Base-by-base conservation (phyloP, 2,113 vertebrate species). In the Pantherophis guttatus region DNA sequence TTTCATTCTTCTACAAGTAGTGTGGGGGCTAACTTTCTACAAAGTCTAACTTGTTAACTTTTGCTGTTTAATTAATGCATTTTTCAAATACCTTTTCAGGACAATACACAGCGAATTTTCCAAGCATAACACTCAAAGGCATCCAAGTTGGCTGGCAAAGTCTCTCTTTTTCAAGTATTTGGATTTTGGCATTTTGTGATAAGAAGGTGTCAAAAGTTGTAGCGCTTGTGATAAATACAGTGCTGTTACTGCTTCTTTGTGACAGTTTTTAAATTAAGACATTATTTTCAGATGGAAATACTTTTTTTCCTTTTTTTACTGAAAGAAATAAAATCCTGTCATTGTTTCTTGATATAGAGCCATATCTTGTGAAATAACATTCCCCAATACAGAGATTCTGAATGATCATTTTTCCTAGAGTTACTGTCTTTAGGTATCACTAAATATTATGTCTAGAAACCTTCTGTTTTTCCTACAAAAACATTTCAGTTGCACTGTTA, bases 401-500 rank as follows among this genome's bases (percentile, higher is more conserved):
- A 48, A 15, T 44, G 17, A 91, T 48, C 52, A 86, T 53, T 33
- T 23, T 91, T 55, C 62, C 5, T 52, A 10, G 87, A 85, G 24
- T 65, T 89, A 55, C 11, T 39, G 55, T 65, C 59, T 52, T 24
- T 57, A 39, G 65, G 58, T 87, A 29, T 90, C 86, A 3, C 44
- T 62, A 53, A 54, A 9, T 88, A 54, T 53, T n/a, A n/a, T 19
- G 15, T 81, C 50, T 62, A 54, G 23, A 52, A 50, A 9, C 15
- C 17, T 29, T n/a, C 33, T 24, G 39, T 52, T 62, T 44, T 44
- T 5, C 10, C 11, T 89, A 44, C 50, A 93, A 93, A 44, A 62
- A 90, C 90, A 62, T 90, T 85, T 91, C 95, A 94, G 92, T 94
- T 94, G 24, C 93, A 94, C 23, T 90, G 85, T 91, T 53, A 95